Base-by-base conservation (phyloP, 2,888 invertebrate genomes). In the Torymus tubicola region DNA sequence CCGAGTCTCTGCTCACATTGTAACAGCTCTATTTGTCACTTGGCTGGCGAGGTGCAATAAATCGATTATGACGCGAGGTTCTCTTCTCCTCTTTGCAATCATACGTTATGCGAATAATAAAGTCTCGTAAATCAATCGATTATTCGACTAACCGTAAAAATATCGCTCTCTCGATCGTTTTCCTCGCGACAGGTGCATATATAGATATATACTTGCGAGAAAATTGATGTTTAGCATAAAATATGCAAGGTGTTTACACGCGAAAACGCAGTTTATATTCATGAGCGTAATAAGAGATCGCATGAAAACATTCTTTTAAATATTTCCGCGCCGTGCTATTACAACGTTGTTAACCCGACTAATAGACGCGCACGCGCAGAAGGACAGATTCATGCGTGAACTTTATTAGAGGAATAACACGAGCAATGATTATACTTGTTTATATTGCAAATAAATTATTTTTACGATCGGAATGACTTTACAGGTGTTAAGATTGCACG, bases 121-220 rank as follows among this genome's bases (percentile, higher is more conserved):
- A 24, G 57, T 31, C 55, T 50, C 63, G 77, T 70, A 70, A 69
- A 64, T 64, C 61, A 70, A 57, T 70, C 57, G 16, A 70, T 24
- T 77, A 77, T 64, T 70, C 11, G 58, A 64, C 52, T 61, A 70
- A 70, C 70, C 68, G 64, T 70, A 77, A 77, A 61, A 70, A 57
- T 70, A 50, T 52, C 12, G 57, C 42, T 50, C 63, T n/a, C 60
- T 24, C 42, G 16, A 64, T 61, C 57, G 55, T 70, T 63, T 64
- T 77, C 69, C 64, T 21, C 55, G 14, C 18, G 52, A 14, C 53
- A 70, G 21, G 21, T 10, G n/a, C 12, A 13, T 42, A 42, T 42
- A 42, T 42, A 42, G 42, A 42, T 42, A 42, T 42, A 42, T 8
- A 42, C 42, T 42, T 8, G 8, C 12, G 14, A 12, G 61, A 69